phyloP scores from a whole-genome alignment of 2,888 invertebrate species.

The Marasmarcha lunaedactyla region DNA sequence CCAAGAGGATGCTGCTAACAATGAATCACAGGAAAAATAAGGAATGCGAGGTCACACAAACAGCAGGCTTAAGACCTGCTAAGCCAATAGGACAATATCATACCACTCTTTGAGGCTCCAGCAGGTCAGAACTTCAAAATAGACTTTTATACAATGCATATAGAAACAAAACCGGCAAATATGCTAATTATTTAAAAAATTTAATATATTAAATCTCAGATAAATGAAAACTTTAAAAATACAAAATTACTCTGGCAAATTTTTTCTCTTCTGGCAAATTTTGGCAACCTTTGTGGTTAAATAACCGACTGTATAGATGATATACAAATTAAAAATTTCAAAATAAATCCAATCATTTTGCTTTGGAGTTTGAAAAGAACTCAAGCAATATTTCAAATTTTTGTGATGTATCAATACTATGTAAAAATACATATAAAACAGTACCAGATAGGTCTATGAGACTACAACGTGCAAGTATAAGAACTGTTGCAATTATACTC shows the following conservation, averaged over 20 bases:
- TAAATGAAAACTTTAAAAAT: slow-evolving; percentile 8
- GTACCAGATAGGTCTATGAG: background rate
- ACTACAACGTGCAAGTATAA: slow-evolving; percentile 1
- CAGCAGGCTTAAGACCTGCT: no score
- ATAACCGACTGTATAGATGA: slow-evolving; percentile 6
- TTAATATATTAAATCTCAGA: slow-evolving; percentile 7
- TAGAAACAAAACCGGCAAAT: slow-evolving; percentile 10
- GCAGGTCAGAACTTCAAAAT: no score
- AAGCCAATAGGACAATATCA: no score
- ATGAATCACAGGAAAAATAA: no score
- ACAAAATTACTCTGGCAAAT: slow-evolving; percentile 7
- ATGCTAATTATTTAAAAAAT: slow-evolving; percentile 7
- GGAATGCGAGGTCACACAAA: no score
- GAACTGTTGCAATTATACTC: slow-evolving; percentile 3
- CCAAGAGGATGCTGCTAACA: no score
- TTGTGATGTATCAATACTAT: slow-evolving; percentile 1
- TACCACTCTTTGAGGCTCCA: no score
- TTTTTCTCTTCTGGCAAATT: no score
- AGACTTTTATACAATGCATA: slow-evolving; percentile 7
- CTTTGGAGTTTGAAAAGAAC: slow-evolving; percentile 3
- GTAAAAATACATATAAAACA: background rate
- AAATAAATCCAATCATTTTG: slow-evolving; percentile 5
- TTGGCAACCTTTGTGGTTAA: slow-evolving; percentile 8
- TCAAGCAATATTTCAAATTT: slow-evolving; percentile 2
- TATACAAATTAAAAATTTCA: slow-evolving; percentile 3